Evolutionary conservation across 2,113 vertebrate species (phyloP).

Genomic region (Lethenteron camtschaticum): DNA sequence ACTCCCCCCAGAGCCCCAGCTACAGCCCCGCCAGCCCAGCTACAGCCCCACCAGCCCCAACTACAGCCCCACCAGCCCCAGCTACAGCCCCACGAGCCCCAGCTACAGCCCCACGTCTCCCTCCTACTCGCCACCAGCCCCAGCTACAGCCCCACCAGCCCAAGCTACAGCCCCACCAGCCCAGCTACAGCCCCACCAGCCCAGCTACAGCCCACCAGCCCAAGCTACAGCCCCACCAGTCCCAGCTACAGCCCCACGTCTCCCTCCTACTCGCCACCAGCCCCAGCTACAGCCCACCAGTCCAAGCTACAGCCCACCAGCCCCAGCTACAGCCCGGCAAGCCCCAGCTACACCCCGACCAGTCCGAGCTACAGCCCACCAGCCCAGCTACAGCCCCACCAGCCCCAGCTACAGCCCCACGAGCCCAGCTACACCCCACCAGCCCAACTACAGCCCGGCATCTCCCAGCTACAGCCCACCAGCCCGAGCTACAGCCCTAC

Average conservation of each 20-base stretch:
- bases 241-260: conserved; percentile 30
- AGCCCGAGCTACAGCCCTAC: conserved; percentile 53
- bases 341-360: conserved; percentile 20
- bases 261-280: conserved; percentile 41
- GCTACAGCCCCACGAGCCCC: conserved; percentile 44
- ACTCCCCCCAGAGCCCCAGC: conserved; percentile 48
- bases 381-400: conserved; percentile 17
- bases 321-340: conserved; percentile 48
- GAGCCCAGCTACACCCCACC: conserved; percentile 52
- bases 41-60: conserved; percentile 39
- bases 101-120: conserved; percentile 37
- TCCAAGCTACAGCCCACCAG: conserved; percentile 42
- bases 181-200: conserved; percentile 31
- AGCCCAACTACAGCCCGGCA: conserved; percentile 40
- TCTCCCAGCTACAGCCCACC: conserved; percentile 15
- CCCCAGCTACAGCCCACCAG: conserved; percentile 48
- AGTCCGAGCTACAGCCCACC: conserved; percentile 46
- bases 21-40: conserved; percentile 47
- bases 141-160: conserved; percentile 22
- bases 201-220: conserved; percentile 31
- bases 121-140: conserved; percentile 17
- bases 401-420: conserved; percentile 47
- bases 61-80: conserved; percentile 45
- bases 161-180: conserved; percentile 27
- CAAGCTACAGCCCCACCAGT: conserved; percentile 27